A percentile compares a stretch with the other conserved stretches of the same genome.
Evolutionary conservation across 2,797 vertebrate species (phyloP).

Genomic region (Alauda arvensis): DNA sequence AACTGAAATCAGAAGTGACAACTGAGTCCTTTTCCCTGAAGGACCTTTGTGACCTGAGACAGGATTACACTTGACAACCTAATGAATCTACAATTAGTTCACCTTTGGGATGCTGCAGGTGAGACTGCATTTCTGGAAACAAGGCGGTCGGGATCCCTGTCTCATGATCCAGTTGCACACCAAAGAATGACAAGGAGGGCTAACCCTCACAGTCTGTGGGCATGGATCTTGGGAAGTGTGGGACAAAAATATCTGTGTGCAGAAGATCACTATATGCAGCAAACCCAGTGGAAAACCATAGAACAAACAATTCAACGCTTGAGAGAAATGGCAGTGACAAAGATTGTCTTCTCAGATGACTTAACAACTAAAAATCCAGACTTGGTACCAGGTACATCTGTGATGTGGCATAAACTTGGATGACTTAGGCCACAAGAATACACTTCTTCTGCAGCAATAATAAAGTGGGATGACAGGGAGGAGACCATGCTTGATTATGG

Average conservation of each 20-base stretch:
- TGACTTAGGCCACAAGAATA: not conserved
- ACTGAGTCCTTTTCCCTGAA: not conserved
- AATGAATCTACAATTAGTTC: not conserved
- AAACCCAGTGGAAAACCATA: not conserved
- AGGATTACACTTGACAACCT: not conserved
- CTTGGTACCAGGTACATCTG: not conserved
- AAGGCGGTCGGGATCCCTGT: not conserved
- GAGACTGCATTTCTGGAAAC: not conserved
- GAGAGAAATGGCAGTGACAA: not conserved
- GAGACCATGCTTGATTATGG: not conserved
- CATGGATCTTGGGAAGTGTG: not conserved
- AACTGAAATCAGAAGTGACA: not conserved
- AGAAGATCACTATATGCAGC: not conserved
- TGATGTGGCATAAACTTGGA: not conserved
- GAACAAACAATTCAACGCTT: not conserved
- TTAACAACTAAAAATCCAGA: not conserved
- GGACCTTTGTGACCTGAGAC: not conserved
- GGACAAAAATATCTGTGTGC: not conserved
- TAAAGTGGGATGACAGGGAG: not conserved
- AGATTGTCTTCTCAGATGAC: not conserved
- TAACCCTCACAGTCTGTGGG: not conserved
- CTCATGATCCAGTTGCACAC: not conserved
- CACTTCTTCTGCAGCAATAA: not conserved
- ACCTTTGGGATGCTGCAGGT: not conserved
- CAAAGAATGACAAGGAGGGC: not conserved